Base-by-base conservation (phyloP, 2,888 invertebrate genomes). In the Julus scandinavius region DNA sequence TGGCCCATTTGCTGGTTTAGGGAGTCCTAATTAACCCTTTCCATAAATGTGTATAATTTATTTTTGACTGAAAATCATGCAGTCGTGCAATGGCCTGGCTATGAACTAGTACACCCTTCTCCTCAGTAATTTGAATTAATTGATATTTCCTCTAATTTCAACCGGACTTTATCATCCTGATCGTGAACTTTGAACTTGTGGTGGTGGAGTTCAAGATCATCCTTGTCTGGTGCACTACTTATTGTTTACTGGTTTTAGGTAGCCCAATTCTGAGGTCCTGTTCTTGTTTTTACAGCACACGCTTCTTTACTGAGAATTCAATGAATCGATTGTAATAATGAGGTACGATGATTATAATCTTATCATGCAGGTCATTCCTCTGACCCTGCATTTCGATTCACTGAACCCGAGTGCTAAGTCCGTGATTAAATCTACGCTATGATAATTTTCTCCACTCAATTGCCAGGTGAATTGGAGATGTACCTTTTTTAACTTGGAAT, bases 401-500 rank as follows among this genome's bases (percentile, higher is more conserved):
- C 63, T 63, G 63, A 63, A 63, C 63, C 63, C 9, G 63, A 63
- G 63, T 13, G 63, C 63, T 63, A 63, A 63, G 20, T 63, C 20
- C 63, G 63, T 63, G 63, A 63, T 63, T 63, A 63, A 63, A 63
- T 63, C 63, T 63, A 63, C 63, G 63, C 63, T 20, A 1, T 63
- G 63, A 9, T 63, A 63, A 63, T 63, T 63, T 63, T 63, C 63
- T n/a, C 63, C 63, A 20, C n/a, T 63, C 63, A 63, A 63, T 63
- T 5, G 63, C 63, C 20, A 20, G n/a, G 63, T 63, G 63, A 54
- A 54, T 17, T 54, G 54, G 15, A 15, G 11, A 54, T 15, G 20
- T 63, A 20, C 63, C 63, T 13, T 63, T 63, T 63, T 63, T 13
- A 4, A n/a, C 5, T 63, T 20, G 63, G 20, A n/a, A 20, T 63